A percentile compares a stretch with the other conserved stretches of the same genome.
Conservation (phyloP, 2,113 vertebrate genomes). For the Trachemys scripta region DNA sequence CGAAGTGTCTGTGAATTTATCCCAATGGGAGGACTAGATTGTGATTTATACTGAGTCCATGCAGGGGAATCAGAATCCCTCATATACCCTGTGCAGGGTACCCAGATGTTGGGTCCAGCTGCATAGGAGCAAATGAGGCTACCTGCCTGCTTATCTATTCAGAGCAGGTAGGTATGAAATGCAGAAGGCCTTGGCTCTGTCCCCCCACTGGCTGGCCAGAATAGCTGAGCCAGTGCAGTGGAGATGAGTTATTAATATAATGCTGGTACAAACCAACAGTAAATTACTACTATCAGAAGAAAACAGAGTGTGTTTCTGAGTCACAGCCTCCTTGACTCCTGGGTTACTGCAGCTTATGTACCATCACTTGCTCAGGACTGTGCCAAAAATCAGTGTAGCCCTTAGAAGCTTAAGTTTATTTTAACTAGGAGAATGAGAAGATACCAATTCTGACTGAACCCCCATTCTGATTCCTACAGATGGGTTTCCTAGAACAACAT, state of each 20-base stretch:
- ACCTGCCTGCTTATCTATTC: not conserved
- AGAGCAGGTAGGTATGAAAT: not conserved
- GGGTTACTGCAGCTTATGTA: not conserved
- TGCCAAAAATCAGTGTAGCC: not conserved
- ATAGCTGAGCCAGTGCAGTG: rapidly evolving
- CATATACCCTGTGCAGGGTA: rapidly evolving
- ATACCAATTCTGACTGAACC: not conserved
- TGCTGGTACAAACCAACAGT: not conserved
- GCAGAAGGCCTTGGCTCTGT: not conserved
- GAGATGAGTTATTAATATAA: not conserved
- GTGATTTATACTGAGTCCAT: not conserved
- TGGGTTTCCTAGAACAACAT: not conserved
- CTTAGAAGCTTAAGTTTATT: not conserved
- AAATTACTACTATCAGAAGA: not conserved
- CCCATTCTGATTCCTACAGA: not conserved
- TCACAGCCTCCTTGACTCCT: not conserved
- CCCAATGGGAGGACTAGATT: rapidly evolving
- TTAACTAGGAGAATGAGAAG: not conserved
- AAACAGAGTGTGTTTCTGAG: not conserved
- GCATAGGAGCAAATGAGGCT: not conserved
- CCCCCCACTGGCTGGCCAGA: not conserved
- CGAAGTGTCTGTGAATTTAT: not conserved
- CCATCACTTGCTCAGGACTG: not conserved
- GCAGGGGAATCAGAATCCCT: not conserved
- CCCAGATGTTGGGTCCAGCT: not conserved